These are phyloP conservation scores for Ibidorhyncha struthersii DNA, from an alignment of 2,113 vertebrate genomes.

Conservation along the genomic window DNA sequence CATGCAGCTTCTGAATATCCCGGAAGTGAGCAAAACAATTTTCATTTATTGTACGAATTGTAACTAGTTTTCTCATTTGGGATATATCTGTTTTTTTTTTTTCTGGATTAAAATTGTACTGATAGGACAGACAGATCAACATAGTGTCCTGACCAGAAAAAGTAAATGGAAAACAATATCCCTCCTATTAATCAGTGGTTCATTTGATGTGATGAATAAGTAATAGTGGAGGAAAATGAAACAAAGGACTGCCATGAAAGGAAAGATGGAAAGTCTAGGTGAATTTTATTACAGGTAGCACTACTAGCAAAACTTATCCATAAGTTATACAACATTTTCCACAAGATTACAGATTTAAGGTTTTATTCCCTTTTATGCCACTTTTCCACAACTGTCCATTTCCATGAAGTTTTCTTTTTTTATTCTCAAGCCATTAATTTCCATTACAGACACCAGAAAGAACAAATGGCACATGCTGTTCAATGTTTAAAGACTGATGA, in stretches of 20 bases:
- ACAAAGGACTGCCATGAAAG: background rate
- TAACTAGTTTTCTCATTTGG: background rate
- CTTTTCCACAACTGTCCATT: background rate
- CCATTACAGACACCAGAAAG: background rate
- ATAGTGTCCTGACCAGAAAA: background rate
- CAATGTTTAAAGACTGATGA: background rate
- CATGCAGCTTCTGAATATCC: background rate
- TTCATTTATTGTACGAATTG: background rate
- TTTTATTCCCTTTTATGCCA: background rate
- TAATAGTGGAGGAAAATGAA: background rate
- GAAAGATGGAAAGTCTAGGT: background rate
- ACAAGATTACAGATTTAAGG: background rate
- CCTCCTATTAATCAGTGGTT: background rate
- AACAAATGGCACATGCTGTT: rapidly evolving
- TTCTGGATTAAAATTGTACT: background rate
- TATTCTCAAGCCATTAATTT: background rate
- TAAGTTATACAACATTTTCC: background rate
- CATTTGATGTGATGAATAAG: background rate
- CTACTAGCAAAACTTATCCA: background rate
- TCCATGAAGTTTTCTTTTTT: background rate
- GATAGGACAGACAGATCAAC: background rate
- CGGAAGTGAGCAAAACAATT: background rate
- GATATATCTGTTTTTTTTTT: background rate
- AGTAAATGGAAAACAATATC: background rate
- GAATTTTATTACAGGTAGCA: background rate